Evolutionary conservation across 64 coral and sea anemone genomes (phyloP), one percentile per base, ranked within the genome.

Genomic region (Porites lutea): DNA sequence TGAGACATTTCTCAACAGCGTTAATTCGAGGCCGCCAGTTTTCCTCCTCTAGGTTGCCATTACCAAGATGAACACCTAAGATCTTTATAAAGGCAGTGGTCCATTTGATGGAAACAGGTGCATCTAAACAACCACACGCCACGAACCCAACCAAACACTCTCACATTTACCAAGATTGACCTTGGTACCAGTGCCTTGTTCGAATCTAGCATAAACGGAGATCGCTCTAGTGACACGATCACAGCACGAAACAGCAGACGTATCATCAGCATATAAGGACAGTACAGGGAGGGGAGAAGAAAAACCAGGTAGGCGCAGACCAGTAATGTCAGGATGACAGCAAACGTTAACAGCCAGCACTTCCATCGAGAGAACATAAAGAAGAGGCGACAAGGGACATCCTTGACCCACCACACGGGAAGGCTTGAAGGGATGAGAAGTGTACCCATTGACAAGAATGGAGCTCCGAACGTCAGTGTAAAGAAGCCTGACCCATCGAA

Each of bases 371-470:
- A 71, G 14, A 22, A 94, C 67, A 66, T 87, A 93, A 0, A 93
- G 37, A 13, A 67, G 63, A 0, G 91, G 82, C 18, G 61, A 87
- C 44, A 93, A 22, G n/a, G 82, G 71, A 20, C 63, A 86, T 6
- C 92, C 92, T 8, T 93, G 92, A 12, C 92, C 37, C 2, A 93
- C 92, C 16, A 83, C 91, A 49, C 91, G 58, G 58, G 77, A 27
- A 3, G 86, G 20, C 8, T 14, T 13, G 50, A 93, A 93, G 18
- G 27, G 79, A 0, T 48, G 11, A 3, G 83, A 87, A 4, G 52
- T 3, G 37, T 69, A 79, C 52, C 88, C 88, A 54, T 90, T 90
- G 0, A 90, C 76, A 6, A 70, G 71, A 52, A 90, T 76, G 37
- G 88, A 16, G 45, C 76, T 81, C n/a, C 79, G 12, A 1, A 90